Conservation (phyloP, 2,113 vertebrate species). For the Lepisosteus oculatus region DNA sequence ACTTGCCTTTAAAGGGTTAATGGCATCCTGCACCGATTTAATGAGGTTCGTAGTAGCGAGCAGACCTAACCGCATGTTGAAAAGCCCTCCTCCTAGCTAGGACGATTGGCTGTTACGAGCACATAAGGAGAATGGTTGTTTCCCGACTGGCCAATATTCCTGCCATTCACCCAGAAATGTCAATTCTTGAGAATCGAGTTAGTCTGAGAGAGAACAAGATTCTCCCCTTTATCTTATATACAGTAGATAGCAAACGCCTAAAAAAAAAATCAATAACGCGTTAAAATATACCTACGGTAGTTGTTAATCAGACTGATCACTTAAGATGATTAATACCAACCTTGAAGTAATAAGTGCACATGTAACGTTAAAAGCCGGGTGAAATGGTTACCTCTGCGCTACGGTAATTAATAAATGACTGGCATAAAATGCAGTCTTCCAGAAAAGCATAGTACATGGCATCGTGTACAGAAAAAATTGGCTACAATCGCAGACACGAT, state of each 20-base stretch:
- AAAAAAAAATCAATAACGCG: constrained; percentile 1
- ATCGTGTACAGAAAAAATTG: too few species aligned
- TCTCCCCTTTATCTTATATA: not conserved
- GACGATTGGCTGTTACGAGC: constrained; percentile 41
- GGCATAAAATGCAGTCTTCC: too few species aligned
- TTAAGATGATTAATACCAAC: too few species aligned
- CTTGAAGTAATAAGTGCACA: too few species aligned
- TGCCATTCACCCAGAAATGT: constrained; percentile 61
- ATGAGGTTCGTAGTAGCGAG: constrained; percentile 8
- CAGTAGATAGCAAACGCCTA: too few species aligned
- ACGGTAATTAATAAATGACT: too few species aligned
- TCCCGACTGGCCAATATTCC: constrained; percentile 50
- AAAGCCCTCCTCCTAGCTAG: constrained; percentile 37
- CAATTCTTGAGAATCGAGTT: constrained; percentile 43
- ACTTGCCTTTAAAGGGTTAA: constrained; percentile 1
- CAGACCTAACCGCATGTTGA: constrained; percentile 12
- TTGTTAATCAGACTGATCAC: too few species aligned
- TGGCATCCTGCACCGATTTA: constrained; percentile 12
- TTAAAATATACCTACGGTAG: not conserved
- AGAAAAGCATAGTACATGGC: too few species aligned
- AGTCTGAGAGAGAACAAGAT: constrained; percentile 12
- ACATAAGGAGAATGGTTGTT: constrained; percentile 36
- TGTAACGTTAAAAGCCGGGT: too few species aligned
- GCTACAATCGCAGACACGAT: too few species aligned
- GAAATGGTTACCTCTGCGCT: too few species aligned